A percentile compares a stretch with the other conserved stretches of the same genome.
phyloP scores from a whole-genome alignment of 2,797 vertebrate genomes.

The Cetoscarus ocellatus region DNA sequence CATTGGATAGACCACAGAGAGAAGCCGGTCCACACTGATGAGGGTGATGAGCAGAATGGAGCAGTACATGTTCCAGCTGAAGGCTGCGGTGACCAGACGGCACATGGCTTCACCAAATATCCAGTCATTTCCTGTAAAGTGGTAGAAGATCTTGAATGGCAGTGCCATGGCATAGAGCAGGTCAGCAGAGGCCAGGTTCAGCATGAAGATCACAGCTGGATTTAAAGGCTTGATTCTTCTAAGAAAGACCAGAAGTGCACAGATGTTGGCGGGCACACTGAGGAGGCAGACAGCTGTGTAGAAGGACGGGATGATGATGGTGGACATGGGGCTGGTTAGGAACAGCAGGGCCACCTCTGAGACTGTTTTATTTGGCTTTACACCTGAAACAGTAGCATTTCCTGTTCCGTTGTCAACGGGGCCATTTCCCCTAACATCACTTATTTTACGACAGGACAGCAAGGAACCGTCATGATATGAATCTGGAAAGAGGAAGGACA shows the following conservation, averaged over 20 bases:
- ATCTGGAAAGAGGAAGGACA: too few relatives aligned
- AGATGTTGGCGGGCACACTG: constrained; percentile 89
- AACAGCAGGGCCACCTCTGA: constrained; percentile 74
- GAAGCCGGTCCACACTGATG: constrained; percentile 91
- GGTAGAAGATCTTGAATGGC: constrained; percentile 91
- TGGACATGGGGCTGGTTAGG: constrained; percentile 85
- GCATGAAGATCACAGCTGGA: constrained; percentile 90
- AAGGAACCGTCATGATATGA: too few relatives aligned
- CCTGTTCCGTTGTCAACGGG: too few relatives aligned
- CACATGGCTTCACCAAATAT: constrained; percentile 87
- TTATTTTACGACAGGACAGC: too few relatives aligned
- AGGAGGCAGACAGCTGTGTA: constrained; percentile 87
- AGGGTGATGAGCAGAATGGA: constrained; percentile 90
- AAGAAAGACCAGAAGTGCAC: constrained; percentile 84
- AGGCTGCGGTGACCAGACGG: constrained; percentile 86
- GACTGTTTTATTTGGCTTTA: too few relatives aligned
- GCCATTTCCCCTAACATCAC: too few relatives aligned
- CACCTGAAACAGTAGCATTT: too few relatives aligned
- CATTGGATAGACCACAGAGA: constrained; percentile 92
- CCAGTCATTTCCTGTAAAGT: constrained; percentile 91
- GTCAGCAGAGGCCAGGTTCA: constrained; percentile 90
- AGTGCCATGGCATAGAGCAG: constrained; percentile 88
- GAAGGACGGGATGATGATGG: constrained; percentile 88
- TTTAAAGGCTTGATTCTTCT: constrained; percentile 86
- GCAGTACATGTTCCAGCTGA: constrained; percentile 95